Percentiles rank a stretch among this genome's conserved stretches.
phyloP scores from a whole-genome alignment of 2,797 vertebrate genomes.

The Enteromius thamalakanensis region DNA sequence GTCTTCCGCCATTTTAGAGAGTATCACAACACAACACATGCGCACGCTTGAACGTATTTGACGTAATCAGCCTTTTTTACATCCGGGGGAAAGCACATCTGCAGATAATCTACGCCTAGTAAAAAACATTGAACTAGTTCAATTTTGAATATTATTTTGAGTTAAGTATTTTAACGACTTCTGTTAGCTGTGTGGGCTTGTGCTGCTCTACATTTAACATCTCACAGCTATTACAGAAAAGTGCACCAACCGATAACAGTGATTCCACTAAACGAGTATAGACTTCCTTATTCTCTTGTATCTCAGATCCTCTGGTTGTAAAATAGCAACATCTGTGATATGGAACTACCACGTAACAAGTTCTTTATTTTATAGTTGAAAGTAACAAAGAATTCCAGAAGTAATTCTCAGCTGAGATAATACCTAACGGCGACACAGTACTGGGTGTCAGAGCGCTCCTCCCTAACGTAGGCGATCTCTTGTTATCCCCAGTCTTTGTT shows the following conservation, averaged over 20 bases:
- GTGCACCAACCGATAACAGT: background rate
- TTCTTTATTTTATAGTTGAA: constrained; percentile 2
- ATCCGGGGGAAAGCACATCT: no score
- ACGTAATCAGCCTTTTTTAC: no score
- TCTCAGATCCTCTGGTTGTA: background rate
- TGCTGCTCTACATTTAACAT: constrained; percentile 28
- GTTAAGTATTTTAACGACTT: background rate
- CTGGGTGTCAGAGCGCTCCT: constrained; percentile 16
- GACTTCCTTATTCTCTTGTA: background rate
- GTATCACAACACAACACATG: no score
- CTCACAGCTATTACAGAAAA: constrained; percentile 13
- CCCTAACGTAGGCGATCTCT: constrained; percentile 17
- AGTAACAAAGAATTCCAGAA: background rate
- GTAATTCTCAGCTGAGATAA: constrained; percentile 9
- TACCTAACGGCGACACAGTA: background rate
- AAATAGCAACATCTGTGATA: background rate
- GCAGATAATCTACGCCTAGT: no score
- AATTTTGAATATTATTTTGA: background rate
- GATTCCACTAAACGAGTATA: constrained; percentile 3
- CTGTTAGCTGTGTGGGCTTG: constrained; percentile 15
- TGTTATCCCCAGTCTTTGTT: constrained; percentile 36
- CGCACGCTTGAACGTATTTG: no score
- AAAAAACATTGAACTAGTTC: no score
- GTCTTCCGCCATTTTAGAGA: no score
- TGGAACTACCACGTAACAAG: background rate